These are phyloP conservation scores for Leiothrix lutea DNA, from an alignment of 2,113 vertebrate genomes.

Conservation along the genomic window DNA sequence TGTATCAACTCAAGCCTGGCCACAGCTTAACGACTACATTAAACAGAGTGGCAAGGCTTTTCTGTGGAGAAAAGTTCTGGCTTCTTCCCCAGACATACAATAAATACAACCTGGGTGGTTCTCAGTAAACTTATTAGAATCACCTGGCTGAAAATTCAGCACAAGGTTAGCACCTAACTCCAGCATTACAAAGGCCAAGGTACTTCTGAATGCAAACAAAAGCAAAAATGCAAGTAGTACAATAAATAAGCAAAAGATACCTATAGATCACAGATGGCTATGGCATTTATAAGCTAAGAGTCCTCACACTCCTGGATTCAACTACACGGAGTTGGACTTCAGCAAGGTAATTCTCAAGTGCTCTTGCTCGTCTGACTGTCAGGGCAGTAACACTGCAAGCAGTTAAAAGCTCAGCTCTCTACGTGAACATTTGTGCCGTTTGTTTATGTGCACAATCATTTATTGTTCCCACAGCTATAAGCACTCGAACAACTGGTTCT, in stretches of 20 bases:
- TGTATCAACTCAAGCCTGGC: background rate
- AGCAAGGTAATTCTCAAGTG: background rate
- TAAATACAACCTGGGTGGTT: background rate
- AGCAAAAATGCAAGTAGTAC: background rate
- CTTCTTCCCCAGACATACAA: background rate
- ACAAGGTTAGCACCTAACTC: background rate
- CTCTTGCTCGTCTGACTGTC: background rate
- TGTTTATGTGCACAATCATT: conserved; percentile 22
- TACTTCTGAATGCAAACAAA: background rate
- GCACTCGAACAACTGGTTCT: conserved; percentile 50
- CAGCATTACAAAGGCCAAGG: background rate
- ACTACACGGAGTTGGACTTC: background rate
- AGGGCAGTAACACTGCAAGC: background rate
- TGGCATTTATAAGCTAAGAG: background rate
- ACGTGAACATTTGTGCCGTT: background rate
- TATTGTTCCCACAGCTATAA: conserved; percentile 9
- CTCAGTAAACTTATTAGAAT: background rate
- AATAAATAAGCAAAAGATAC: background rate
- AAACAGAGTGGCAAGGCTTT: background rate
- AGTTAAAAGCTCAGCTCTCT: background rate
- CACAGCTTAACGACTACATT: background rate
- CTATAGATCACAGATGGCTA: background rate
- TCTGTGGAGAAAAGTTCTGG: background rate
- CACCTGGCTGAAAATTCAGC: background rate
- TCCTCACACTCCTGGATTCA: background rate